Conservation (phyloP, 2,797 vertebrate genomes). For the Anniella stebbinsi region DNA sequence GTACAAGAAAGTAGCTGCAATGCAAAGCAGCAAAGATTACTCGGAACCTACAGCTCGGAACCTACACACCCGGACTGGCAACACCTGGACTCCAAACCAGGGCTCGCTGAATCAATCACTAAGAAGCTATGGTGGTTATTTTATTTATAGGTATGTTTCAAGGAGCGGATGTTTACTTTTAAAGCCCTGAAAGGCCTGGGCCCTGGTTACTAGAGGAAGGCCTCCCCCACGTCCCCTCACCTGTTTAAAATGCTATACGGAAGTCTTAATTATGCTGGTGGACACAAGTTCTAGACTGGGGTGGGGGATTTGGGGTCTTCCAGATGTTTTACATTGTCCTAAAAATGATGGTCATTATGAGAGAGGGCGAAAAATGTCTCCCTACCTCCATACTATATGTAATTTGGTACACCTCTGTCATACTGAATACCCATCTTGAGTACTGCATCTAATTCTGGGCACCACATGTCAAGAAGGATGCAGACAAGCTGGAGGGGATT, state of each 20-base stretch:
- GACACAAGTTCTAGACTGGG: background rate
- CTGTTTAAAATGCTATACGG: background rate
- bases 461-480: too few relatives aligned
- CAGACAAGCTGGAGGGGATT: too few relatives aligned
- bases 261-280: background rate
- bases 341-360: too few relatives aligned
- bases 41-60: background rate
- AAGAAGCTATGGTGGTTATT: background rate
- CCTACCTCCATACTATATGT: too few relatives aligned
- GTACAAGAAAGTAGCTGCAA: background rate
- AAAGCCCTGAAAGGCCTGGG: background rate
- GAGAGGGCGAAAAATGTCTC: too few relatives aligned
- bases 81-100: background rate
- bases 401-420: too few relatives aligned
- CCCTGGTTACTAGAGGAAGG: background rate
- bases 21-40: background rate
- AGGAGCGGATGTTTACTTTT: too few relatives aligned
- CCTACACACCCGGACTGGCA: too few relatives aligned
- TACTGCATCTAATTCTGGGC: too few relatives aligned
- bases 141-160: background rate
- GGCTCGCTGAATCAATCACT: background rate
- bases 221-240: background rate
- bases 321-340: background rate
- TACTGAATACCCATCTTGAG: too few relatives aligned
- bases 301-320: background rate